Evolutionary conservation across 1,140 invertebrate species (phyloP), one percentile per base, ranked within the genome.

Genomic region (Anastrepha obliqua): DNA sequence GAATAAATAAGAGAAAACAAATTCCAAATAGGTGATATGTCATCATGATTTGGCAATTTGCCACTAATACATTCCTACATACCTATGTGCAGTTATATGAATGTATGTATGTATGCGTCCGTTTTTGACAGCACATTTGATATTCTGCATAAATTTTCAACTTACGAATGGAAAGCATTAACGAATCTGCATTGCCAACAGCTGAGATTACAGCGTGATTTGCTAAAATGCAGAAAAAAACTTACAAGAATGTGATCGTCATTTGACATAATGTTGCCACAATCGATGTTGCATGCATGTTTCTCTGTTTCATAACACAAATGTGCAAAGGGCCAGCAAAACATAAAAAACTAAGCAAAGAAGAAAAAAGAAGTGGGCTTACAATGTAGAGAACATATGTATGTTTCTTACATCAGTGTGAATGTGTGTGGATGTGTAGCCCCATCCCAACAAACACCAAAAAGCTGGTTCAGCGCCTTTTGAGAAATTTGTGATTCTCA

Each of bases 121-220:
- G 7, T 65, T 65, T 65, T 86, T 59, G 44, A 4, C 65, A 81
- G 2, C 20, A 2, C 47, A 51, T 17, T 81, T 81, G 74, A 44
- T 39, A 81, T 67, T 67, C 65, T 42, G 62, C 62, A 29, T 5
- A 55, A 55, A 55, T 47, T 58, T 59, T 85, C 9, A 51, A 51
- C 17, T 81, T 7, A 3, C 74, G 51, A n/a, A 81, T 42, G 44
- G 39, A 55, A 29, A 59, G 44, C 29, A 74, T 74, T 74, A 47
- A 74, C 13, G 60, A 1, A 58, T 58, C 9, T 78, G 20, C 47
- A 47, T n/a, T 39, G 78, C 15, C 29, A 51, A 64, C 67, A 87
- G 87, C 87, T 87, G 87, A 87, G 87, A 87, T 87, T 87, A 78
- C 87, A 87, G 11, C 51, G 51, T 87, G 87, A 87, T 74, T 87